Percentiles rank a stretch among this genome's conserved stretches.
These are phyloP conservation scores for Synanthedon vespiformis DNA, from an alignment of 2,888 invertebrate genomes.

Conservation along the genomic window DNA sequence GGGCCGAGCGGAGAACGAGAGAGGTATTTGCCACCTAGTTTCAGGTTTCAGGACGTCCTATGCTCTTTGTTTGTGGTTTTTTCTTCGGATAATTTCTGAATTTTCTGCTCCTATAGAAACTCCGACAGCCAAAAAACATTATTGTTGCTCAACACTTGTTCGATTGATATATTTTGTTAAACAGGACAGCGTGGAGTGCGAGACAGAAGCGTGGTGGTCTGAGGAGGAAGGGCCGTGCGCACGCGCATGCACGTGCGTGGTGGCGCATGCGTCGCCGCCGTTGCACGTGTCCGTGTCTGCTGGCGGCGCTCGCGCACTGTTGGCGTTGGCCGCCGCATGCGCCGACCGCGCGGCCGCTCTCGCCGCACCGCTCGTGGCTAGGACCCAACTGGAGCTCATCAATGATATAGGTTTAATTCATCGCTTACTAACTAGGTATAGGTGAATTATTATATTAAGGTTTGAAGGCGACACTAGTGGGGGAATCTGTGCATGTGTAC, in stretches of 20 bases:
- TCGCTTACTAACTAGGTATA: conserved; percentile 1
- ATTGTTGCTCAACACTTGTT: too few species aligned
- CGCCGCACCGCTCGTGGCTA: conserved; percentile 30
- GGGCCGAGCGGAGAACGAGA: neutral
- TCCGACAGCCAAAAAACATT: too few species aligned
- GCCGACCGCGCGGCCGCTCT: conserved; percentile 44
- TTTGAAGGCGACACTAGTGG: too few species aligned
- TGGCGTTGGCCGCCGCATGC: conserved; percentile 34
- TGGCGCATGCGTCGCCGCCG: conserved; percentile 75
- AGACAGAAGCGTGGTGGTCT: conserved; percentile 28
- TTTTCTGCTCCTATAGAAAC: too few species aligned
- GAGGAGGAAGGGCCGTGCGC: conserved; percentile 9
- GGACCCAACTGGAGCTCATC: conserved; percentile 47
- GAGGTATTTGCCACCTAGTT: too few species aligned
- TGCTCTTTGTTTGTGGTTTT: too few species aligned
- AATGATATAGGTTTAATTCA: conserved; percentile 71
- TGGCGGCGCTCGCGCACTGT: conserved; percentile 70
- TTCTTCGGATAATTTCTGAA: too few species aligned
- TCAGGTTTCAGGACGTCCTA: too few species aligned
- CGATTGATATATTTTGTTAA: too few species aligned
- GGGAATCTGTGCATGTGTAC: too few species aligned
- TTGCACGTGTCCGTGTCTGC: conserved; percentile 79
- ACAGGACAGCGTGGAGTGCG: conserved; percentile 14
- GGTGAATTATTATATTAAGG: too few species aligned
- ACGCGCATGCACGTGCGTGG: conserved; percentile 73